Base-by-base conservation (phyloP, 2,797 vertebrate genomes). In the Champsocephalus gunnari region DNA sequence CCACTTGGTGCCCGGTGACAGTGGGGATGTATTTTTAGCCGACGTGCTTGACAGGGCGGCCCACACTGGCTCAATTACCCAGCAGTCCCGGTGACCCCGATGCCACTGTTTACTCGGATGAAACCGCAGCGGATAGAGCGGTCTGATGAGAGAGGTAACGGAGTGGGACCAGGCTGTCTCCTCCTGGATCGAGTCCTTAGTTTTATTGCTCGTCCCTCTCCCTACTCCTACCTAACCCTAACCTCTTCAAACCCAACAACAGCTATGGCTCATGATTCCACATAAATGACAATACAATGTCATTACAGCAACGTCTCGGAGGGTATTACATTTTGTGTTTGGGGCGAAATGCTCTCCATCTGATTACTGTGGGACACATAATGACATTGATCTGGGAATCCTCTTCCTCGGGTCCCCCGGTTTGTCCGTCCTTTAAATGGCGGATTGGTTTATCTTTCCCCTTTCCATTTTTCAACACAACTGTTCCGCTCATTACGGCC, bases 61-160 rank as follows among this genome's bases (percentile, higher is more conserved):
- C 95, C 93, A 87, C 88, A 75, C 94, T 89, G 94, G 91, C 95
- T 96, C 96, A 96, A 97, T 96, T 96, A 97, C 96, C 96, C 95
- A 94, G 79, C 93, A 95, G 94, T 90, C 91, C 63, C 81, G 90
- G 94, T 95, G 96, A 97, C 97, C 96, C 95, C 88, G 76, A 66
- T 95, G 88, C 94, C 89, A 84, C 94, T 95, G 94, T 96, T 97
- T 96, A 95, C 95, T 95, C 94, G 91, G 79, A 93, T 90, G 96
- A 95, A 96, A 96, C 96, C 94, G 92, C 77, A 90, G 92, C 80
- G 92, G 95, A 95, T 89, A 91, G 95, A 92, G 88, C 78, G 87
- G 85, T 93, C 92, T 95, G 95, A 92, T 94, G 94, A 95, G 90
- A 83, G 95, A 77, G 87, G 89, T 89, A 94, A 95, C 91, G 76